phyloP scores from a whole-genome alignment of 2,797 vertebrate species.

The Amblyopsis hoosieri region DNA sequence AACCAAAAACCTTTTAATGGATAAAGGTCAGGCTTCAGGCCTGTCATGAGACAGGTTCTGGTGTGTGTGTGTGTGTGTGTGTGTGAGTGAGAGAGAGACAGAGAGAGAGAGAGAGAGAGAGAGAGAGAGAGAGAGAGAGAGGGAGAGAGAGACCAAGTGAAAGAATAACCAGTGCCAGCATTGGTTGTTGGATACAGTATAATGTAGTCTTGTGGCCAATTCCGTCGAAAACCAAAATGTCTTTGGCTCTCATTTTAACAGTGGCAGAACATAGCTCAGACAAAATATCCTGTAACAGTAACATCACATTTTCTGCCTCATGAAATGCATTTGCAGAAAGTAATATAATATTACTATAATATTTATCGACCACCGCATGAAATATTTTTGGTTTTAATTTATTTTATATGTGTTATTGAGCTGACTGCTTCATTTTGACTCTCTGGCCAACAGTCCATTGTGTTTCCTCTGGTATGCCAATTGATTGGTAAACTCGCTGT shows the following conservation, averaged over 20 bases:
- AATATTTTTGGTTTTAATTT: neutral
- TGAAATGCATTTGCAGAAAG: too few species aligned
- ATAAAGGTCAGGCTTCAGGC: conserved; percentile 76
- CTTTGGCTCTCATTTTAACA: too few species aligned
- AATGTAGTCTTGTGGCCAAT: neutral
- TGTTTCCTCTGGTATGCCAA: neutral
- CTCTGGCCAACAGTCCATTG: neutral
- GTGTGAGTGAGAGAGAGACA: neutral
- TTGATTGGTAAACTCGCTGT: neutral
- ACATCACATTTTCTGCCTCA: too few species aligned
- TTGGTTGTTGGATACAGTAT: neutral
- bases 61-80: neutral
- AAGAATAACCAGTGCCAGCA: neutral
- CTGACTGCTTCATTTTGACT: neutral
- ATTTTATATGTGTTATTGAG: too few species aligned
- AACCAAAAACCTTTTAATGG: conserved; percentile 77
- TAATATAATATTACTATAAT: too few species aligned
- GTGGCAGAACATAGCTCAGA: too few species aligned
- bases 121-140: neutral
- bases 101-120: neutral
- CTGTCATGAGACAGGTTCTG: conserved; percentile 45
- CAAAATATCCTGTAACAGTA: too few species aligned
- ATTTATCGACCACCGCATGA: neutral
- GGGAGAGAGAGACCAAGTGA: neutral
- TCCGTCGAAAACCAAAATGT: neutral